Evolutionary conservation across 2,888 invertebrate genomes (phyloP), one percentile per base, ranked within the genome.

Genomic region (Antheraea assamensis): DNA sequence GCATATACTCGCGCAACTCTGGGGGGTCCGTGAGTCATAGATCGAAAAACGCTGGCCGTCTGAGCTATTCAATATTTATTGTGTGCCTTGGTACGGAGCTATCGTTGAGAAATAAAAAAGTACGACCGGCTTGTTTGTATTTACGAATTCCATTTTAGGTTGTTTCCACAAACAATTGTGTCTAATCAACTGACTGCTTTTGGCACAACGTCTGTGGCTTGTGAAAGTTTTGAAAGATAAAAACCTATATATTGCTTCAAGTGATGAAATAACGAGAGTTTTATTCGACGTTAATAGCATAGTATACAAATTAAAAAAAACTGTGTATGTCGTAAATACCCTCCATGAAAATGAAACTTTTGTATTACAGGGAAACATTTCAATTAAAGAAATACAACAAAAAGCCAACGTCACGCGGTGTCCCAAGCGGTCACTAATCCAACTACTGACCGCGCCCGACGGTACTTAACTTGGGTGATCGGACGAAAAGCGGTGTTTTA

Each of bases 391-490:
- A 52, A 21, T 52, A 52, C 52, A 21, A 92, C 80, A 88, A 88
- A 87, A 88, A 86, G 87, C 87, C 87, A 89, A 90, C 88, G 82
- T 84, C 88, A 90, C 89, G 89, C 82, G 87, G 90, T 91, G 89
- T 90, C 90, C 90, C 90, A 7, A 42, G n/a, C n/a, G n/a, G n/a
- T n/a, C n/a, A n/a, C n/a, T n/a, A n/a, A n/a, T n/a, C n/a, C n/a
- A n/a, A n/a, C n/a, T n/a, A n/a, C n/a, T n/a, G n/a, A n/a, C n/a
- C n/a, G n/a, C n/a, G n/a, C n/a, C n/a, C n/a, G n/a, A n/a, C n/a
- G n/a, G n/a, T n/a, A n/a, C n/a, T n/a, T n/a, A n/a, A n/a, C n/a
- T n/a, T n/a, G n/a, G n/a, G n/a, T n/a, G n/a, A n/a, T n/a, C n/a
- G n/a, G n/a, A n/a, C n/a, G n/a, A n/a, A n/a, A n/a, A n/a, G n/a